A percentile compares a stretch with the other conserved stretches of the same genome.
These are phyloP conservation scores for Astropecten irregularis DNA, from an alignment of 53 echinoderm and acorn worm genomes.

Conservation along the genomic window DNA sequence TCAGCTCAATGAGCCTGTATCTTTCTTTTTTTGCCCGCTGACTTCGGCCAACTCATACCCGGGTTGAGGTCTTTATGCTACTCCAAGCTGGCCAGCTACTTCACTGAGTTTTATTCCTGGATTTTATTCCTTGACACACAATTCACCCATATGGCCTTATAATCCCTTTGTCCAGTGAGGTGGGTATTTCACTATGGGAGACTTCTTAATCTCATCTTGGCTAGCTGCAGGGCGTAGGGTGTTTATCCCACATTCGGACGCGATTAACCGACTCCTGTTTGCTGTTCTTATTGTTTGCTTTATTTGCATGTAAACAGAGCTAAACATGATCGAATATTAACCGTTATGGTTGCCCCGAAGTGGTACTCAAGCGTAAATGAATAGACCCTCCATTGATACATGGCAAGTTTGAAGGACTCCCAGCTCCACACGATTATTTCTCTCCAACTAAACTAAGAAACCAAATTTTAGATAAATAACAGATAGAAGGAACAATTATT, in stretches of 20 bases:
- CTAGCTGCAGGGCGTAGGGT: slow-evolving; percentile 2
- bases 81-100: no score
- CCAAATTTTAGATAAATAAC: not conserved
- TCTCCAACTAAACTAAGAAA: not conserved
- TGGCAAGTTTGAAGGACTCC: not conserved
- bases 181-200: no score
- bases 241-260: slow-evolving; percentile 14
- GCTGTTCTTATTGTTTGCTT: not conserved
- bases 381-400: not conserved
- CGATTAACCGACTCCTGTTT: slow-evolving; percentile 42
- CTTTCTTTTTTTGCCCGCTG: no score
- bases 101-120: no score
- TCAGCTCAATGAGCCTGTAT: no score
- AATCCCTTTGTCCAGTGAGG: no score
- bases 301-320: slow-evolving; percentile 50
- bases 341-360: slow-evolving; percentile 31
- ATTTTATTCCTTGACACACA: no score
- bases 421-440: not conserved
- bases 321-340: not conserved
- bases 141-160: no score
- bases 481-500: not conserved
- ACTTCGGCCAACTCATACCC: no score
- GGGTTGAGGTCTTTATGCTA: no score
- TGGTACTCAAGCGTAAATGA: slow-evolving; percentile 53
- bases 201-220: no score